These are phyloP conservation scores for Limnodromus scolopaceus DNA, from an alignment of 2,797 vertebrate genomes.

Conservation along the genomic window DNA sequence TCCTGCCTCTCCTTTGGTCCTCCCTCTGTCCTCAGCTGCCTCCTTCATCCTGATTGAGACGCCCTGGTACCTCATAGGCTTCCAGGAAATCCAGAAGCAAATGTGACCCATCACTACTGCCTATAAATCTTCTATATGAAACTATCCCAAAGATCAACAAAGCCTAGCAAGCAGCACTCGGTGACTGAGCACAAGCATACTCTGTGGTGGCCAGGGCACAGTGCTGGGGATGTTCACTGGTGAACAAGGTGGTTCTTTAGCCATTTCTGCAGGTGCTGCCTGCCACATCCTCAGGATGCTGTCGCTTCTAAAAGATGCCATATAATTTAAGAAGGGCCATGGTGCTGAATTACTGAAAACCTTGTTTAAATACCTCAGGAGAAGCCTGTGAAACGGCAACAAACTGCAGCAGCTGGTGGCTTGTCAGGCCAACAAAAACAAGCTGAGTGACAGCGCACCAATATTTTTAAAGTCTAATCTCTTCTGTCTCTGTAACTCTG, in stretches of 20 bases:
- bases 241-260: neutral
- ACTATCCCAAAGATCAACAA: neutral
- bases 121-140: neutral
- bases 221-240: accelerated
- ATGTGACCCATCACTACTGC: neutral
- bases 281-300: neutral
- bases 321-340: neutral
- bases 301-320: neutral
- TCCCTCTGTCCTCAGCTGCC: neutral
- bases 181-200: neutral
- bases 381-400: neutral
- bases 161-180: neutral
- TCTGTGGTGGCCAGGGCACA: neutral
- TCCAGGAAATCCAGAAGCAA: neutral
- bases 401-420: slow-evolving; percentile 5
- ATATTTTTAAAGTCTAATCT: slow-evolving; percentile 8
- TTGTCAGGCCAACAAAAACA: slow-evolving; percentile 37
- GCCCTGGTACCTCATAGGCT: neutral
- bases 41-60: neutral
- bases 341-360: neutral
- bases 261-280: neutral
- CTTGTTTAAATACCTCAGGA: neutral
- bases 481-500: neutral
- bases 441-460: neutral
- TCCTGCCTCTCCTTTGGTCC: neutral